Evolutionary conservation across 2,113 vertebrate genomes (phyloP), one percentile per base, ranked within the genome.

Genomic region (Laterallus jamaicensis): DNA sequence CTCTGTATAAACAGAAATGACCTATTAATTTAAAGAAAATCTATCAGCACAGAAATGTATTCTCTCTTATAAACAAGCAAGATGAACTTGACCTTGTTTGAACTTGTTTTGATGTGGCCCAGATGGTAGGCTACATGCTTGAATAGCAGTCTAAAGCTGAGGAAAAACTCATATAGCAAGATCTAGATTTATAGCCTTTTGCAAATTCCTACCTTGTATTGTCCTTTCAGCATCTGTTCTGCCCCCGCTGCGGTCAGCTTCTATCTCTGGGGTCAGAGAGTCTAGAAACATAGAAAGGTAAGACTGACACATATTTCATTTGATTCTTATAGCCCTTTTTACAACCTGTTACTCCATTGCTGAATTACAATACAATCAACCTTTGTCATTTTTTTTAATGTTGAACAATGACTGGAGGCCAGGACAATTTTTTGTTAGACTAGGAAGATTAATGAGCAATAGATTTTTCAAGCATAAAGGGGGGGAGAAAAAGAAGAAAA

Each of bases 151-250:
- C 98, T 98, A 98, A 98, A 98, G 97, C 98, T 98, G 98, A 99
- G 98, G 98, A 98, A 98, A 99, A 98, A 98, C 98, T 99, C 98
- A 98, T 98, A 99, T 96, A 97, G 97, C 97, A 97, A 98, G 97
- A 98, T 97, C 96, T 97, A 99, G 99, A 99, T 99, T 99, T 99
- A 99, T 99, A 98, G 99, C 98, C 98, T 98, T 98, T 98, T 99
- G 98, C 98, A 98, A 98, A 98, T 98, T 98, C 98, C 98, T 99
- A 99, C 99, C 99, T 99, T 99, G 99, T 99, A 99, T 99, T 99
- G 99, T 99, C 99, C 99, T 99, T 99, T 99, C 99, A 98, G 99
- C 99, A 99, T 99, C 99, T 99, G 99, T 99, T 99, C 99, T 99
- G 98, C 99, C 98, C 98, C 98, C 98, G 95, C 98, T 99, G 98